Percentiles rank a stretch among this genome's conserved stretches.
Conservation (phyloP, 2,797 vertebrate species). For the Nyctalus aviator region DNA sequence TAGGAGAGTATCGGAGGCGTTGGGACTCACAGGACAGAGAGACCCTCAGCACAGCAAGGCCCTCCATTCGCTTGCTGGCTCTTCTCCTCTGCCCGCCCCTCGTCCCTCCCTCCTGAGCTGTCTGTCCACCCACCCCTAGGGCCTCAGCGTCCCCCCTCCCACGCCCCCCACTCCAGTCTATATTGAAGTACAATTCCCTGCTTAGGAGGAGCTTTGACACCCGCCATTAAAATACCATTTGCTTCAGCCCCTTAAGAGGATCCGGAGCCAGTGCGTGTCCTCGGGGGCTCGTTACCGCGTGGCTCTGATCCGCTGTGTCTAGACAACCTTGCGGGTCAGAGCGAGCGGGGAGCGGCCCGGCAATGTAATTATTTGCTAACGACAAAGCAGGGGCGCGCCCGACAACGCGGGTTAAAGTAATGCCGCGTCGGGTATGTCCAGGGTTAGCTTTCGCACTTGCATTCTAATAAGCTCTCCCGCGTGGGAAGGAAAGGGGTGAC, state of each 20-base stretch:
- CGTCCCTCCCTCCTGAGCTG: neutral
- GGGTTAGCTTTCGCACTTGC: neutral
- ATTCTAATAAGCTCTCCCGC: neutral
- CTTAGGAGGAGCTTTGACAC: slow-evolving; percentile 8
- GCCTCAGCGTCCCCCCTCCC: neutral
- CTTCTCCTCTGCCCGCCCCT: too few relatives aligned
- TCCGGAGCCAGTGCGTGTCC: neutral
- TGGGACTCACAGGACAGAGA: neutral
- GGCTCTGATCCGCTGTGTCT: slow-evolving; percentile 63
- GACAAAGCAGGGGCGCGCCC: slow-evolving; percentile 12
- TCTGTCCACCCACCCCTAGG: neutral
- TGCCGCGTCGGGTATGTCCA: neutral
- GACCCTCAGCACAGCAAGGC: neutral
- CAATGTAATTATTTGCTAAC: slow-evolving; percentile 31
- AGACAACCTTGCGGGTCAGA: slow-evolving; percentile 58
- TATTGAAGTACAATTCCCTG: neutral
- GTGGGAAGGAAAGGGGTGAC: neutral
- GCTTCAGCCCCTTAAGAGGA: neutral
- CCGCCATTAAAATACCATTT: slow-evolving; percentile 19
- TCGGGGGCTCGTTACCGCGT: neutral
- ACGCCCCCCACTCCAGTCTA: neutral
- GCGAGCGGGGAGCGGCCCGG: slow-evolving; percentile 40
- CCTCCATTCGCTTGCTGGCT: neutral
- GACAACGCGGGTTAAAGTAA: slow-evolving; percentile 29
- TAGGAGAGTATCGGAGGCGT: neutral